Base-by-base conservation (phyloP, 2,888 invertebrate species). In the Ichneumoninae sp. region DNA sequence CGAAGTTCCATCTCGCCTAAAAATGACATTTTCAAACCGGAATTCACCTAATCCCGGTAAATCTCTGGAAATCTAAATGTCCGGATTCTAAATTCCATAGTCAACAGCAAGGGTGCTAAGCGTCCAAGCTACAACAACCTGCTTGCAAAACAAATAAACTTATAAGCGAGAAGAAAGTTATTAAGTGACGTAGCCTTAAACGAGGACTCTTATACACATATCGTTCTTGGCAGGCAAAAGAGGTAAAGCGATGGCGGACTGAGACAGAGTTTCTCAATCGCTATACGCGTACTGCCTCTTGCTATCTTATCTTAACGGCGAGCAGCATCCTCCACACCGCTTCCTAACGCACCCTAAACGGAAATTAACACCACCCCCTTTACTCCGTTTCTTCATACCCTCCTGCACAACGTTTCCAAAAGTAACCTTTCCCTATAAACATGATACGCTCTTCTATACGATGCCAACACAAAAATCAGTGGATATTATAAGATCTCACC, bases 281-380 rank as follows among this genome's bases (percentile, higher is more conserved):
- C 36, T 68, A 33, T 76, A 71, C 75, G 72, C 57, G 69, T 40
- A n/a, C 60, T 44, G 16, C 10, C 19, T 90, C 90, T 89, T 90
- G 91, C 90, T 92, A 91, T 92, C 93, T 93, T 93, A 93, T 93
- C 93, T 92, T 90, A 92, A 92, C 92, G 89, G 89, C 81, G 84
- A 80, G 88, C 89, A 88, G 89, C 90, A 89, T 91, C 86, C 80
- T 72, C 86, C 82, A 65, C 86, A 71, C 78, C 76, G 80, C 89
- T 83, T 89, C 88, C 90, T 90, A 90, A 91, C 90, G 90, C 87
- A 90, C 90, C 90, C 91, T 91, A 90, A 93, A 91, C 93, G 93
- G 93, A 93, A 93, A 93, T 93, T 93, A 93, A 93, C 93, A 92
- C 92, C 89, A 88, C 78, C 86, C 80, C 76, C 47, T 71, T 80